Conservation (phyloP, 2,113 vertebrate genomes). For the Upupa epops region DNA sequence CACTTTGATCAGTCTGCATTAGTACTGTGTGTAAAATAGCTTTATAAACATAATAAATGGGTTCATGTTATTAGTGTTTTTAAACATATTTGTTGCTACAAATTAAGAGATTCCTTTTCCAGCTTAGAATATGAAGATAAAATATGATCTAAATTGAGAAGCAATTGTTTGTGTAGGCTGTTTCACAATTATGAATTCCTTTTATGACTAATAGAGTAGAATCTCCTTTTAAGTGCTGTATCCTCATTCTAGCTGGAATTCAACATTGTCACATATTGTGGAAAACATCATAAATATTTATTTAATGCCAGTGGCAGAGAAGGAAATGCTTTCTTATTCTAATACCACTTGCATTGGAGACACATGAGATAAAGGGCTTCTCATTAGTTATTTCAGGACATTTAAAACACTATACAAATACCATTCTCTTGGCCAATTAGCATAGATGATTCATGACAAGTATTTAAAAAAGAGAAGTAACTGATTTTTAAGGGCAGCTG, state of each 20-base stretch:
- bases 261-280: constrained; percentile 30
- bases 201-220: constrained; percentile 24
- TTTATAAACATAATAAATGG: constrained; percentile 44
- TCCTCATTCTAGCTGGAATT: constrained; percentile 28
- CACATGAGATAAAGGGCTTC: constrained; percentile 38
- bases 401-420: neutral
- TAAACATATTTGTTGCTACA: constrained; percentile 13
- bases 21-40: constrained; percentile 8
- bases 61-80: constrained; percentile 15
- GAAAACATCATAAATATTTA: constrained; percentile 67
- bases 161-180: constrained; percentile 47
- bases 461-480: neutral
- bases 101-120: constrained; percentile 47
- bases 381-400: constrained; percentile 45
- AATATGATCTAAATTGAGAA: constrained; percentile 62
- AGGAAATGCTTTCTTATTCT: constrained; percentile 48
- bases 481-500: constrained; percentile 12
- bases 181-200: constrained; percentile 55
- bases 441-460: neutral
- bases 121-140: constrained; percentile 46
- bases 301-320: constrained; percentile 48
- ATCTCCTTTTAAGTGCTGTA: constrained; percentile 44
- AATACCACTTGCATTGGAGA: constrained; percentile 26
- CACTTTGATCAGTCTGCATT: constrained; percentile 41
- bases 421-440: neutral